These are phyloP conservation scores for Drosophila subpulchrella DNA, from an alignment of 1,140 invertebrate species.

Conservation along the genomic window DNA sequence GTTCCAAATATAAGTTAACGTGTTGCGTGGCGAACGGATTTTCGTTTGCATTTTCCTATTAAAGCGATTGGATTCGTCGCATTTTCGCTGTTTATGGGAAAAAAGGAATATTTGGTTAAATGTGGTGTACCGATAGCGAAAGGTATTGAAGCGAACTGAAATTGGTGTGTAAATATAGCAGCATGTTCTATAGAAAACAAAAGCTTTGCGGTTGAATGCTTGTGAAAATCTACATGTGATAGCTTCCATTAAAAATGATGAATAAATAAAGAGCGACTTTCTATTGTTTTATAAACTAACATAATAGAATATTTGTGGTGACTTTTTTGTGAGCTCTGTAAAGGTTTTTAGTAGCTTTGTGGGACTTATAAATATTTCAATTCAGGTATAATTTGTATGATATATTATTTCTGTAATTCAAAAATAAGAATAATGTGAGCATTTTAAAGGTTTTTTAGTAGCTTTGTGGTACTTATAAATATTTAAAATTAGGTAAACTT, in stretches of 20 bases:
- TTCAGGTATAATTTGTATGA: no score
- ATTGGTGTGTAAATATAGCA: constrained; percentile 4
- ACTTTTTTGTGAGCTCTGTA: not conserved
- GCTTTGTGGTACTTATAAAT: no score
- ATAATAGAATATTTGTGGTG: not conserved
- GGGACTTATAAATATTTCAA: no score
- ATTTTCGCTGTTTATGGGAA: not conserved
- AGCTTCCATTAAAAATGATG: constrained; percentile 6
- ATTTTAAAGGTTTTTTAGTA: not conserved
- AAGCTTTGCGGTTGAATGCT: constrained; percentile 18
- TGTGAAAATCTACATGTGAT: constrained; percentile 13
- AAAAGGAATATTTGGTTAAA: not conserved
- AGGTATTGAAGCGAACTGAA: constrained; percentile 16
- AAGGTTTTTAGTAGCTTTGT: not conserved
- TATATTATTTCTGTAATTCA: no score
- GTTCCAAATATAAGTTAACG: constrained; percentile 36
- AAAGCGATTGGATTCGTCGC: constrained; percentile 24
- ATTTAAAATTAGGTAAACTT: no score
- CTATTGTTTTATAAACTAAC: not conserved
- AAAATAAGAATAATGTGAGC: no score
- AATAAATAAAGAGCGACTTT: not conserved
- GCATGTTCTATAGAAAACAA: constrained; percentile 11
- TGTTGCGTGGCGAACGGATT: constrained; percentile 21
- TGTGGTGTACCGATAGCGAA: not conserved
- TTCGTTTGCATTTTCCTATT: constrained; percentile 1